A percentile compares a stretch with the other conserved stretches of the same genome.
phyloP scores from a whole-genome alignment of 2,888 invertebrate species.

The Brachynemurus nebulosus region DNA sequence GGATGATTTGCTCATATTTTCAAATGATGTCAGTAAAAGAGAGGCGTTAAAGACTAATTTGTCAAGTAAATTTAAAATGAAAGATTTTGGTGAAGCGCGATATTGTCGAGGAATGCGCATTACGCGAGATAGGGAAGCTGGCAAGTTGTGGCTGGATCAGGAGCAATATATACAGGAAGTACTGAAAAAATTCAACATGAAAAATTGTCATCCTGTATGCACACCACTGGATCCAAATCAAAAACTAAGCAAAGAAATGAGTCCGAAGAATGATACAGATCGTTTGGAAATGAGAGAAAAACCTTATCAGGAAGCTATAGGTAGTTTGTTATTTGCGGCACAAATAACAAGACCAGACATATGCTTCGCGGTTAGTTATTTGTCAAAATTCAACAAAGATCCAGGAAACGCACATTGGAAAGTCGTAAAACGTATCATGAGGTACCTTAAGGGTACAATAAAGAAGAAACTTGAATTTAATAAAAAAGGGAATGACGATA shows the following conservation, averaged over 20 bases:
- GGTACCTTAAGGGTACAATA: constrained; percentile 6
- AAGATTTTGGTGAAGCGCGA: not conserved
- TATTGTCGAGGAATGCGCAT: not conserved
- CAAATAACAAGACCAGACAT: constrained; percentile 7
- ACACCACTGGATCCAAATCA: not conserved
- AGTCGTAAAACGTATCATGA: constrained; percentile 4
- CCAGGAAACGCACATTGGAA: constrained; percentile 7
- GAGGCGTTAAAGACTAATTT: not conserved
- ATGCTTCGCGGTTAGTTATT: not conserved
- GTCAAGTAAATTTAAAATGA: not conserved
- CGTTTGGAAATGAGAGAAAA: not conserved
- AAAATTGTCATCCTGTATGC: not conserved
- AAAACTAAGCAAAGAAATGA: not conserved
- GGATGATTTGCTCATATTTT: not conserved
- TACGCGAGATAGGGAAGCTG: not conserved
- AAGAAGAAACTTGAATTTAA: constrained; percentile 6
- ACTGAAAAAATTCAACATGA: not conserved
- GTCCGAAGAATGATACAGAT: not conserved
- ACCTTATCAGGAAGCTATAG: constrained; percentile 7
- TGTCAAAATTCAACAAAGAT: not conserved
- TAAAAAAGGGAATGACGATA: constrained; percentile 3
- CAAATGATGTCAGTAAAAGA: not conserved
- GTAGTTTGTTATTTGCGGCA: not conserved
- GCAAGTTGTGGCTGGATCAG: not conserved
- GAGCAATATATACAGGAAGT: not conserved